Conservation (phyloP, 2,888 invertebrate species). For the Athalia cordata region DNA sequence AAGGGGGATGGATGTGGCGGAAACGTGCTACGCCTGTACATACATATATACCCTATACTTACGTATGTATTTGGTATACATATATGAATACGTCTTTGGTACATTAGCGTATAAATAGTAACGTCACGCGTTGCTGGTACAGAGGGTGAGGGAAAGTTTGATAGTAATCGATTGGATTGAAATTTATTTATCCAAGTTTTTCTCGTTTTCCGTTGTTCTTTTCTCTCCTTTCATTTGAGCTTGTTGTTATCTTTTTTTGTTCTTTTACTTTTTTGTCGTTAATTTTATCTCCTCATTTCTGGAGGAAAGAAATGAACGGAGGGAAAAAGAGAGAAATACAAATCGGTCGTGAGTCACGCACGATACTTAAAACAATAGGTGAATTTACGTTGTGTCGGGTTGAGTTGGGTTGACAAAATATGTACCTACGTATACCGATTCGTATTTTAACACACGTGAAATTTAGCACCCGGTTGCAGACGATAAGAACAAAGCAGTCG, state of each 20-base stretch:
- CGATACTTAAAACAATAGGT: too few relatives aligned
- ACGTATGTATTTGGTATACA: conserved; percentile 50
- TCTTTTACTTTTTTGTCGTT: background rate
- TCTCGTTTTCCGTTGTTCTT: background rate
- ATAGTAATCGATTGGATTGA: conserved; percentile 6
- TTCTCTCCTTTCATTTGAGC: background rate
- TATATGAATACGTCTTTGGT: too few relatives aligned
- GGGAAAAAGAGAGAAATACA: too few relatives aligned
- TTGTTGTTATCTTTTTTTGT: conserved; percentile 7
- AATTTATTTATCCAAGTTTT: conserved; percentile 11
- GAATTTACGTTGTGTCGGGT: too few relatives aligned
- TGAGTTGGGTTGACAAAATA: too few relatives aligned
- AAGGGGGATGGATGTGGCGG: background rate
- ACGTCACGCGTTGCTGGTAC: background rate
- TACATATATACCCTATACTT: conserved; percentile 52
- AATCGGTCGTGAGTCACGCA: too few relatives aligned
- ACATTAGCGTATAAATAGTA: background rate
- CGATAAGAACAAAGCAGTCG: background rate
- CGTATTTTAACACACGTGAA: too few relatives aligned
- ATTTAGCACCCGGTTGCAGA: too few relatives aligned
- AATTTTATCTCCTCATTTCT: background rate
- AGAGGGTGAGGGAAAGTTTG: background rate
- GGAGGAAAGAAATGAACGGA: too few relatives aligned
- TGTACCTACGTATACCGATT: too few relatives aligned
- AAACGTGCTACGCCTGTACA: background rate